Conservation (phyloP, 1,140 invertebrate genomes). For the Octopus sinensis region DNA sequence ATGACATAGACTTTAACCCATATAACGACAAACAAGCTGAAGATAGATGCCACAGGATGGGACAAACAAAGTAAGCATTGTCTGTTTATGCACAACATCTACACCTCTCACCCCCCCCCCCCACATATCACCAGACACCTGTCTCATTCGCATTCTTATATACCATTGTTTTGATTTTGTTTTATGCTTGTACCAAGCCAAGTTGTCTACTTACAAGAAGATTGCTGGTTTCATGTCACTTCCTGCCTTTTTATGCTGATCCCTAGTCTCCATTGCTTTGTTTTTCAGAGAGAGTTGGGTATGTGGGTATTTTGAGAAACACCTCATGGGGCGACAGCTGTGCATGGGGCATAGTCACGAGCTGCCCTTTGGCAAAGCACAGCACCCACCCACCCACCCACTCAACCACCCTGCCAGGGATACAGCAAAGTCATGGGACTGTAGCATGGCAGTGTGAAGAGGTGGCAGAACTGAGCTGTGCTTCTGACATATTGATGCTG, state of each 20-base stretch:
- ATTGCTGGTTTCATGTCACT: neutral
- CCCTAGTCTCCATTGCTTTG: neutral
- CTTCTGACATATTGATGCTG: no score
- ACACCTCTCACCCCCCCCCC: no score
- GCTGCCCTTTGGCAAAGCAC: no score
- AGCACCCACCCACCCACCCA: no score
- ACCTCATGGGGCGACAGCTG: no score
- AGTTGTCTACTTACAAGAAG: neutral
- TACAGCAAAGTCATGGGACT: no score
- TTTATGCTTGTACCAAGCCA: neutral
- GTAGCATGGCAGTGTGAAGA: no score
- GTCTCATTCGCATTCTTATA: neutral
- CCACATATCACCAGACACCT: neutral
- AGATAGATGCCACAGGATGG: conserved; percentile 92
- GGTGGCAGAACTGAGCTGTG: no score
- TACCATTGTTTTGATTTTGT: neutral
- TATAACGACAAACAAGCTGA: conserved; percentile 98
- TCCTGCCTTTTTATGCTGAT: neutral
- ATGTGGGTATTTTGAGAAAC: no score
- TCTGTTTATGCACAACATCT: neutral
- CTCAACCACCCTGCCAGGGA: no score
- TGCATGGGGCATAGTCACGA: no score
- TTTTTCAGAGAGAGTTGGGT: no score
- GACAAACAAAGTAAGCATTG: conserved; percentile 73
- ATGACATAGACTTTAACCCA: conserved; percentile 78